Conservation (phyloP, 92 coral and sea anemone species). For the Galaxea fascicularis region DNA sequence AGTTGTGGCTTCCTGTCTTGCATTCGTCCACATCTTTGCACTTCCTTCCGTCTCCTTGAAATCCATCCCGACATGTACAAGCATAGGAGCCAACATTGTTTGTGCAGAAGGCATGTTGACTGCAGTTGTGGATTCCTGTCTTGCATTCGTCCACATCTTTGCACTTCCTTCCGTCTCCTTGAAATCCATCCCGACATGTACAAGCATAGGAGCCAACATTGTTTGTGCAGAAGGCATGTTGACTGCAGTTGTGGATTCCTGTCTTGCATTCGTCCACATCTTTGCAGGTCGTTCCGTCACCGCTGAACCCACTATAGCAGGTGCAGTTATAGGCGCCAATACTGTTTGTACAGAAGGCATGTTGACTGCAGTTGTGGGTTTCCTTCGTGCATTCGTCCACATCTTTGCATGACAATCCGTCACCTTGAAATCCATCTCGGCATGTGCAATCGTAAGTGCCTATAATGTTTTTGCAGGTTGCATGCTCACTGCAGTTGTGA, state of each 20-base stretch:
- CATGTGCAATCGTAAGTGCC: conserved; percentile 25
- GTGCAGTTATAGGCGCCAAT: conserved; percentile 8
- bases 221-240: conserved; percentile 17
- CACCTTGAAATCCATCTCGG: not conserved
- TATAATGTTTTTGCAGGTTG: conserved; percentile 10
- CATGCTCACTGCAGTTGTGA: conserved; percentile 31
- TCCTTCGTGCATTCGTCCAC: not conserved
- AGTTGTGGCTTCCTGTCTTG: not conserved
- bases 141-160: too few species aligned
- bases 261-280: conserved; percentile 40
- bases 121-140: too few species aligned
- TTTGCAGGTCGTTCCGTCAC: conserved; percentile 1
- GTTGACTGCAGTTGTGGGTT: conserved; percentile 13
- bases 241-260: conserved; percentile 1
- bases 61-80: too few species aligned
- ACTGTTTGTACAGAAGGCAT: conserved; percentile 28
- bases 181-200: not conserved
- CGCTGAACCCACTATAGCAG: conserved; percentile 4
- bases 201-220: not conserved
- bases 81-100: too few species aligned
- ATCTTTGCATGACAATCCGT: conserved; percentile 12
- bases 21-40: not conserved
- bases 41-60: too few species aligned
- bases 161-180: not conserved
- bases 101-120: too few species aligned